Percentiles rank a stretch among this genome's conserved stretches.
These are phyloP conservation scores for Crocallis elinguaria DNA, from an alignment of 2,888 invertebrate species.

Conservation along the genomic window DNA sequence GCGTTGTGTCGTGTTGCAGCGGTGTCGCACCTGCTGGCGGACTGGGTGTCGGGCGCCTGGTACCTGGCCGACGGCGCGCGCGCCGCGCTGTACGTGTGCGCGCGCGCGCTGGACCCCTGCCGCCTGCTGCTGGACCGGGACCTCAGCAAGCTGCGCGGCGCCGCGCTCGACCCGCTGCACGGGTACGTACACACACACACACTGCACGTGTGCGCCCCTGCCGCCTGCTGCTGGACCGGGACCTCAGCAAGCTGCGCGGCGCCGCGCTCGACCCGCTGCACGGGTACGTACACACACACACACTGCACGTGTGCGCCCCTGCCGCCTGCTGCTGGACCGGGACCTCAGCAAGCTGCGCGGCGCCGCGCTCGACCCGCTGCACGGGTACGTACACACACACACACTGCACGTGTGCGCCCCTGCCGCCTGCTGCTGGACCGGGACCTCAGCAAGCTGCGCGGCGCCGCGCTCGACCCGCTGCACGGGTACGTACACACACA, in stretches of 20 bases:
- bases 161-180: conserved; percentile 88
- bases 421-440: conserved; percentile 90
- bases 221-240: conserved; percentile 87
- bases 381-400: background rate
- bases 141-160: conserved; percentile 88
- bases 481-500: background rate
- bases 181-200: background rate
- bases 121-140: conserved; percentile 88
- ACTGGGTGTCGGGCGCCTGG: conserved; percentile 95
- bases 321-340: conserved; percentile 88
- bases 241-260: conserved; percentile 88
- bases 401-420: conserved; percentile 60
- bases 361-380: conserved; percentile 88
- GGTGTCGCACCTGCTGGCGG: conserved; percentile 90
- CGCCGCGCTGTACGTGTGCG: conserved; percentile 90
- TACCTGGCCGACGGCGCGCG: conserved; percentile 90
- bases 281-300: background rate
- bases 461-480: conserved; percentile 89
- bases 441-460: conserved; percentile 88
- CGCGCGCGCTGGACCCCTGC: conserved; percentile 86
- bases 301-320: conserved; percentile 73
- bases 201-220: conserved; percentile 81
- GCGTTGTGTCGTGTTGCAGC: conserved; percentile 82
- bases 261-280: conserved; percentile 88
- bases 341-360: conserved; percentile 89